Base-by-base conservation (phyloP, 2,797 vertebrate genomes). In the Sebastes diaconus region DNA sequence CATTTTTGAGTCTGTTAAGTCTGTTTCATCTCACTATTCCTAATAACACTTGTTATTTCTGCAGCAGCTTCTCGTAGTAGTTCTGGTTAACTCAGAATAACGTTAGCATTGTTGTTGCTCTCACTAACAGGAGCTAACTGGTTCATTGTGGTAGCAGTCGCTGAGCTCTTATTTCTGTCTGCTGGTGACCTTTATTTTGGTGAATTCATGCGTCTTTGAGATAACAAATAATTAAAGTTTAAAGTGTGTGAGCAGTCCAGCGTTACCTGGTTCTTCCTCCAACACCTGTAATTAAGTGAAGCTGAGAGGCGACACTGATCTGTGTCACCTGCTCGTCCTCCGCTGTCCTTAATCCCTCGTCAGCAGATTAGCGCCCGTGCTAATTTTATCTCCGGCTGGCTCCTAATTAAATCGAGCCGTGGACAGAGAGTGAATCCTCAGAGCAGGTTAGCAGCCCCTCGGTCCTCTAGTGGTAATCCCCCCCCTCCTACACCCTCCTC, bases 331-430 rank as follows among this genome's bases (percentile, higher is more conserved):
- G 46, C 13, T 29, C 22, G 6, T 52, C 69, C 77, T 80, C 79
- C 36, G 18, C n/a, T 36, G 60, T 50, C 76, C 79, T 73, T 76
- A 87, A 87, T 90, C 85, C 83, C 72, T 75, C 46, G 73, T 8
- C 24, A 5, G 54, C 73, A 78, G 76, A 90, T 92, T 92, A 93
- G 46, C 34, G 5, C 80, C 46, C 24, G 61, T 79, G 85, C 88
- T 89, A 86, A 88, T 86, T 90, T 92, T 83, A 86, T 86, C 88
- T 87, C 14, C 8, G 59, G 27, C 79, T 79, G 74, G 16, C 60
- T 86, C 73, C 73, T 87, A 86, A 90, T 92, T 86, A 84, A 89
- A 88, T 78, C 75, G 65, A 80, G 80, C 71, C 42, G 58, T 75
- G 68, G 71, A 77, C 72, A 63, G 57, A 61, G 76, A 75, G n/a